These are phyloP conservation scores for Sabatieria punctata DNA, from an alignment of 2,888 invertebrate species.

Conservation along the genomic window DNA sequence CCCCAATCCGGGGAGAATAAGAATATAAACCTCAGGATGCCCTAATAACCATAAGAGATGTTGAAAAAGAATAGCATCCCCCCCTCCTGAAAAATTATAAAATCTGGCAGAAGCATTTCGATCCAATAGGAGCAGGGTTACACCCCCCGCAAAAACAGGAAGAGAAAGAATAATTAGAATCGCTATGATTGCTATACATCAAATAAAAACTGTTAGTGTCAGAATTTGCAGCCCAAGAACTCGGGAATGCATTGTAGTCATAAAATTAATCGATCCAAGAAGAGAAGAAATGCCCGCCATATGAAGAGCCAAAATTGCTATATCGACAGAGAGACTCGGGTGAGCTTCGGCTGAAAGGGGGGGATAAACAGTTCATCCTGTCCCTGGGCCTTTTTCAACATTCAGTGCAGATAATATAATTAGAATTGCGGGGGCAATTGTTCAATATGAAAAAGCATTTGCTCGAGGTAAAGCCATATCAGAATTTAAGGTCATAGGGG, in stretches of 20 bases:
- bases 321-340: slow-evolving; percentile 50
- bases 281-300: slow-evolving; percentile 46
- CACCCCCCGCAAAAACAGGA: slow-evolving; percentile 59
- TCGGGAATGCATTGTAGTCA: slow-evolving; percentile 57
- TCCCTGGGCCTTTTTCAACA: slow-evolving; percentile 53
- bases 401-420: slow-evolving; percentile 47
- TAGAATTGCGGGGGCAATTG: slow-evolving; percentile 52
- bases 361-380: slow-evolving; percentile 61
- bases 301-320: slow-evolving; percentile 58
- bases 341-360: slow-evolving; percentile 49
- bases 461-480: slow-evolving; percentile 66
- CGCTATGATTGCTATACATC: slow-evolving; percentile 51
- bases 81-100: slow-evolving; percentile 61
- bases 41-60: slow-evolving; percentile 76
- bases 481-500: slow-evolving; percentile 54
- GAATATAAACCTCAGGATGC: slow-evolving; percentile 68
- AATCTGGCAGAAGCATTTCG: slow-evolving; percentile 63
- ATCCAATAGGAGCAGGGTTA: slow-evolving; percentile 59
- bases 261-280: slow-evolving; percentile 61
- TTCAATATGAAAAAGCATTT: slow-evolving; percentile 68
- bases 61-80: slow-evolving; percentile 61
- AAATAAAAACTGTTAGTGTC: slow-evolving; percentile 53
- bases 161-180: slow-evolving; percentile 49
- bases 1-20: slow-evolving; percentile 65
- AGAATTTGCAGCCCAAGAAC: slow-evolving; percentile 44